These are phyloP conservation scores for Lasioglossum leucozonium DNA, from an alignment of 2,888 invertebrate species.

Conservation along the genomic window DNA sequence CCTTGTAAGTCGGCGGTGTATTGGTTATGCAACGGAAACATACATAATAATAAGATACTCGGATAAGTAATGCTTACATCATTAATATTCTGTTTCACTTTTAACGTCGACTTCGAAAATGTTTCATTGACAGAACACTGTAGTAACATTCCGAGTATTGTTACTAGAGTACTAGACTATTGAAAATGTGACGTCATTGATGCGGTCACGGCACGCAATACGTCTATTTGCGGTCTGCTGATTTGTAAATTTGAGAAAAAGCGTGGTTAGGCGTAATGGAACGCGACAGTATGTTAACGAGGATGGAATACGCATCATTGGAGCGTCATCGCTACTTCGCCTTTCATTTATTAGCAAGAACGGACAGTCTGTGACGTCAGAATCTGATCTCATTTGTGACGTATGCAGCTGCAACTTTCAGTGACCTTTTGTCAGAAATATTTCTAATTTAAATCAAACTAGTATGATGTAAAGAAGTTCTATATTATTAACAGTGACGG, in stretches of 20 bases:
- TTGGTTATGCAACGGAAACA: no score
- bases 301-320: slow-evolving; percentile 20
- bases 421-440: slow-evolving; percentile 3
- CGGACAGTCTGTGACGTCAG: slow-evolving; percentile 59
- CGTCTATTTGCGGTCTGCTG: slow-evolving; percentile 28
- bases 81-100: neutral
- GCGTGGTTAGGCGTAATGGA: slow-evolving; percentile 10
- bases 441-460: neutral
- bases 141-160: neutral
- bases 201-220: slow-evolving; percentile 31
- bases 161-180: no score
- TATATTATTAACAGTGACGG: no score
- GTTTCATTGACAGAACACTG: neutral
- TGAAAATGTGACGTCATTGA: slow-evolving; percentile 33
- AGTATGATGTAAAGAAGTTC: neutral
- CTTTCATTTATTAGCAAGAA: slow-evolving; percentile 52
- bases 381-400: slow-evolving; percentile 59
- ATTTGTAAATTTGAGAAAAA: slow-evolving; percentile 50
- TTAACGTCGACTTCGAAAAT: neutral
- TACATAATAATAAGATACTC: neutral
- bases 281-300: slow-evolving; percentile 29
- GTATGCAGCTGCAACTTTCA: neutral
- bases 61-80: no score
- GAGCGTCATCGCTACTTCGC: slow-evolving; percentile 48
- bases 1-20: no score